These are phyloP conservation scores for Borostomias antarcticus DNA, from an alignment of 2,797 vertebrate species.

Conservation along the genomic window DNA sequence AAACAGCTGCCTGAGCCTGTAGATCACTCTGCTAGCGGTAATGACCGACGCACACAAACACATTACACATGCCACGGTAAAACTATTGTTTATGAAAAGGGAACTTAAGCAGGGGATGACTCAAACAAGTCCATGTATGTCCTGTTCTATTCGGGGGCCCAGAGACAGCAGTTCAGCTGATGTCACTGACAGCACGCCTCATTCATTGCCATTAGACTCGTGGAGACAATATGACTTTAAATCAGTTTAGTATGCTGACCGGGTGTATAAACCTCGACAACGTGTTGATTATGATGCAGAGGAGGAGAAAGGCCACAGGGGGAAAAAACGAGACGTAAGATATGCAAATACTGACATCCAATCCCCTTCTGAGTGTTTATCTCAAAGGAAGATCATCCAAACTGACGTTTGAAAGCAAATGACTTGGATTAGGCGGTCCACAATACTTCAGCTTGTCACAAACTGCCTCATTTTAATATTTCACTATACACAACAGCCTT, in stretches of 20 bases:
- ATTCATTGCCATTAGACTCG: too few relatives aligned
- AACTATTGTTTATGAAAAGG: neutral
- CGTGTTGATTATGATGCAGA: neutral
- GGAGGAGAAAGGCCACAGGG: neutral
- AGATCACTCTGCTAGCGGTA: slow-evolving; percentile 5
- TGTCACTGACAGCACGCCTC: too few relatives aligned
- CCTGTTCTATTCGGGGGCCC: too few relatives aligned
- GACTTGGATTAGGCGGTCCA: neutral
- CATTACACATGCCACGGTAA: neutral
- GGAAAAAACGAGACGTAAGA: neutral
- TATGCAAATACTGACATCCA: slow-evolving; percentile 32
- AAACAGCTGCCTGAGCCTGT: slow-evolving; percentile 19
- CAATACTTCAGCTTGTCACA: slow-evolving; percentile 1
- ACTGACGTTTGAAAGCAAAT: slow-evolving; percentile 50
- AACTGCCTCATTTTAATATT: neutral
- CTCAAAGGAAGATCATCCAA: slow-evolving; percentile 35
- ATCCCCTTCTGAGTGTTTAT: slow-evolving; percentile 22
- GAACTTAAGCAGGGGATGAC: too few relatives aligned
- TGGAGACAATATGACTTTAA: neutral
- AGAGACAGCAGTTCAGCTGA: too few relatives aligned
- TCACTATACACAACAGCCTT: neutral
- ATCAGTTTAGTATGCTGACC: neutral
- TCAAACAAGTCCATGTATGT: too few relatives aligned
- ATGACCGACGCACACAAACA: neutral
- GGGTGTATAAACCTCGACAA: neutral